These are phyloP conservation scores for Gymnothorax javanicus DNA, from an alignment of 2,797 vertebrate genomes.

Conservation along the genomic window DNA sequence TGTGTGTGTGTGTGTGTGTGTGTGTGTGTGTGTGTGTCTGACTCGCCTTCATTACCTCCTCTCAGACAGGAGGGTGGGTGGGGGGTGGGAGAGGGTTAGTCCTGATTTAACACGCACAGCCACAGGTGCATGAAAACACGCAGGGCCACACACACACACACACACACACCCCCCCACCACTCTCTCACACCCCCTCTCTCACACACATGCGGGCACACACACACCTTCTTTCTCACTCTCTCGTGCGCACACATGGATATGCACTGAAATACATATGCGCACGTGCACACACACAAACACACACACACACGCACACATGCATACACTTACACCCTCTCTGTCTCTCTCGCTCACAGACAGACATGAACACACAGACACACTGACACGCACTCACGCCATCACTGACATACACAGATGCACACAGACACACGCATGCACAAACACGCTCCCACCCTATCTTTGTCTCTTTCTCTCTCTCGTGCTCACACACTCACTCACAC, in stretches of 20 bases:
- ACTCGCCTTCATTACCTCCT: not conserved
- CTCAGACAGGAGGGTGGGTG: not conserved
- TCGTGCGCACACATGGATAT: not conserved
- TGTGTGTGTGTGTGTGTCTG: constrained; percentile 15
- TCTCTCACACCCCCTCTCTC: not conserved
- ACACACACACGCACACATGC: not conserved
- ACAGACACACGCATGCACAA: not conserved
- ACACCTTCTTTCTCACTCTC: too few relatives aligned
- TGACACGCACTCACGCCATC: not conserved
- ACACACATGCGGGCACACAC: not conserved
- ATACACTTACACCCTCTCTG: not conserved
- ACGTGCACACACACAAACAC: not conserved
- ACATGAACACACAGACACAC: not conserved
- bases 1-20: not conserved
- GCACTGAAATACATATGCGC: not conserved
- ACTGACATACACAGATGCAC: not conserved
- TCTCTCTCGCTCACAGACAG: not conserved
- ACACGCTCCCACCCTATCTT: not conserved
- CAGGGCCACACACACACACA: not conserved
- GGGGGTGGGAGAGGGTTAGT: too few relatives aligned
- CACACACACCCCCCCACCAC: not conserved
- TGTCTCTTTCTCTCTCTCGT: too few relatives aligned
- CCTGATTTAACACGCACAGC: not conserved
- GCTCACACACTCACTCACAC: not conserved
- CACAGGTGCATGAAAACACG: too few relatives aligned